Evolutionary conservation across 1,140 invertebrate genomes (phyloP), one percentile per base, ranked within the genome.

Genomic region (Cheumatopsyche charites): DNA sequence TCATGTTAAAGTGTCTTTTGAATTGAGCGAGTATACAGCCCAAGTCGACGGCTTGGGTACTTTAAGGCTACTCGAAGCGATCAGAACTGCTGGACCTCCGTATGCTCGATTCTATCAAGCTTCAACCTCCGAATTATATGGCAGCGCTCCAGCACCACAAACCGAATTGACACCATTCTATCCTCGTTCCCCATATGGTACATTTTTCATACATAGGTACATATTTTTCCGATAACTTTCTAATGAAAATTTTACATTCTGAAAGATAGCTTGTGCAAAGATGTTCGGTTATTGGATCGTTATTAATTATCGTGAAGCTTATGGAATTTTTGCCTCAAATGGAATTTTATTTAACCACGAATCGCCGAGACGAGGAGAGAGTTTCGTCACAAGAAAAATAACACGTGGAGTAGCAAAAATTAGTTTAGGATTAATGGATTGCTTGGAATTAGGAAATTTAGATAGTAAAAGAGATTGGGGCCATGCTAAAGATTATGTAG

Each of bases 261-360:
- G 83, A 84, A 63, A 79, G 19, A 23, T 9, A 99, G 97, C 96
- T 62, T 97, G 95, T 78, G 97, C 98, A 1, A 99, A 99, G 84
- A 86, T 99, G 66, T 99, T 98, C 81, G 98, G 93, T 1, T 99
- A 96, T 79, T 99, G 98, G 98, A 99, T 99, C 77, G 94, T 98
- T 0, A 88, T 97, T 9, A 99, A 99, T 83, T 99, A 99, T 79
- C 87, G 98, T 71, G 98, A 99, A 82, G 97, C 98, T 0, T 99
- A 99, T 80, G 88, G 90, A 67, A 98, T 99, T 91, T 99, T 92
- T 85, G 96, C 97, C 0, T 98, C 95, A 77, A 99, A 99, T 85
- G 98, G 98, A 0, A 97, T 99, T 75, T 86, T 99, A 1, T 99
- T 99, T 80, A 99, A 99, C 85, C 98, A 99, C 81, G 98, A 99